Evolutionary conservation across 1,140 invertebrate genomes (phyloP), one percentile per base, ranked within the genome.

Genomic region (Aphidius gifuensis): DNA sequence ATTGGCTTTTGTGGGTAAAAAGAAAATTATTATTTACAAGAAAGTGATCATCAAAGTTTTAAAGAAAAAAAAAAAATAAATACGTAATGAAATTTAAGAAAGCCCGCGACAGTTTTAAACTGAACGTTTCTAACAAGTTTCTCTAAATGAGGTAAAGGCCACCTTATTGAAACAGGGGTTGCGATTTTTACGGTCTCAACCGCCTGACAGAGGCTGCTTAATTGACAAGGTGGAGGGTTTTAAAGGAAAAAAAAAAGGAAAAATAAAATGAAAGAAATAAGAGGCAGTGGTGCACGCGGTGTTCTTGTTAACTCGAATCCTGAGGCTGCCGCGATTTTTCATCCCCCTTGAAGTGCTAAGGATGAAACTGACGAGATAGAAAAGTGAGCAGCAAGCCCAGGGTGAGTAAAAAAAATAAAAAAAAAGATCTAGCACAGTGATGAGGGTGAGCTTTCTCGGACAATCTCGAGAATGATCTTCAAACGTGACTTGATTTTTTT

Each of bases 161-260:
- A 77, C 77, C 78, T 80, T 81, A 80, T 80, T 80, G 79, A 80
- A 80, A 80, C 75, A 76, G 76, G 78, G 80, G 79, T 78, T 69
- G 75, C 76, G 76, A 80, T 80, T 81, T 81, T 80, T 80, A 75
- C 76, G 71, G 73, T 64, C 61, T 61, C 58, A 60, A 62, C 62
- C 59, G 39, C 63, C 65, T 65, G 64, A 67, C 68, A 69, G 61
- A 74, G 71, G 73, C 75, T 77, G 50, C 77, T 81, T 81, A 81
- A 81, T 80, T 81, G 79, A 80, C 80, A 81, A 72, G 74, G 70
- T 23, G 70, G 71, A 61, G 72, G 68, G 71, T 70, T 69, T 48
- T 59, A 44, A 60, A 54, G 45, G 43, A 72, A 71, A 73, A 55
- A 44, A 51, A 51, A 38, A 38, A 43, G 43, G 9, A n/a, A 60